These are phyloP conservation scores for Coelopa frigida DNA, from an alignment of 1,140 invertebrate genomes.

Conservation along the genomic window DNA sequence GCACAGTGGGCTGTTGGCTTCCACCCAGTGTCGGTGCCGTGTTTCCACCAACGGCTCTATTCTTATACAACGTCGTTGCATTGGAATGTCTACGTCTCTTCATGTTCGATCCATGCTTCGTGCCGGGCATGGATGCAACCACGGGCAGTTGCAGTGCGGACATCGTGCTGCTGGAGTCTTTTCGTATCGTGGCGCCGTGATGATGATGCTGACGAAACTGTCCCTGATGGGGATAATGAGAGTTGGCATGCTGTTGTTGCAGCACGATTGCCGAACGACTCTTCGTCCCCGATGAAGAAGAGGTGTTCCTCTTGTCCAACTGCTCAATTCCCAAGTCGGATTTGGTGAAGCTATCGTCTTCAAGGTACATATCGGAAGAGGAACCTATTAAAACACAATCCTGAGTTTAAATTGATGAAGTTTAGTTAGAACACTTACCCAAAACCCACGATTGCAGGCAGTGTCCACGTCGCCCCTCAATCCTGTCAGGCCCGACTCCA, in stretches of 20 bases:
- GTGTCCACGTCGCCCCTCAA: constrained; percentile 19
- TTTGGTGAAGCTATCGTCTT: constrained; percentile 42
- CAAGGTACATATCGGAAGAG: constrained; percentile 40
- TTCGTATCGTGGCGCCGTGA: constrained; percentile 44
- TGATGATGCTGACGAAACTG: constrained; percentile 29
- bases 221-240: constrained; percentile 22
- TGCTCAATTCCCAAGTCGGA: constrained; percentile 41
- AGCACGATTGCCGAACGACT: constrained; percentile 5
- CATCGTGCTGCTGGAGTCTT: constrained; percentile 54
- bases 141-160: constrained; percentile 52
- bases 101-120: constrained; percentile 12
- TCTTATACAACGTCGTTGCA: constrained; percentile 44
- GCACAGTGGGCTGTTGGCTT: constrained; percentile 35
- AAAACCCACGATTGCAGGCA: constrained; percentile 36
- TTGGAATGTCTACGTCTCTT: constrained; percentile 55
- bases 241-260: constrained; percentile 19
- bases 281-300: background rate
- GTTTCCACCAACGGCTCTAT: constrained; percentile 4
- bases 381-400: constrained; percentile 22
- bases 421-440: constrained; percentile 16
- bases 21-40: background rate
- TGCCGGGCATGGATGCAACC: constrained; percentile 11
- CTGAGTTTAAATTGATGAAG: no score
- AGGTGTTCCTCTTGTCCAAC: constrained; percentile 5
- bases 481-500: constrained; percentile 11